Percentiles rank a stretch among this genome's conserved stretches.
Evolutionary conservation across 2,888 invertebrate species (phyloP).

Genomic region (Heliconius ismenius): DNA sequence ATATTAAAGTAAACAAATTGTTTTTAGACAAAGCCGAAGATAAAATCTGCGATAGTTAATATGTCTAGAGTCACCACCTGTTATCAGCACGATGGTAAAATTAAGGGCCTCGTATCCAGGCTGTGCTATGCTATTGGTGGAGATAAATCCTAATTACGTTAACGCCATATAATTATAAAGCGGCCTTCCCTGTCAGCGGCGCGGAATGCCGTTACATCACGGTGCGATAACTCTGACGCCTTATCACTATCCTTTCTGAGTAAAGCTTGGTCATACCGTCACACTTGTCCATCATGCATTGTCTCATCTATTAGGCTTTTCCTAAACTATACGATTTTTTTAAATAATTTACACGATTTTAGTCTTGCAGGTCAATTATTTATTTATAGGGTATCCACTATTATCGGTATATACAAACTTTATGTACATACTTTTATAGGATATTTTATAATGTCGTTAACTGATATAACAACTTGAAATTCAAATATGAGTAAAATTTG

Average conservation of each 20-base stretch:
- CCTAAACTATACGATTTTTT: slow-evolving; percentile 28
- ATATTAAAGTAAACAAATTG: not conserved
- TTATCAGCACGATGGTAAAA: slow-evolving; percentile 6
- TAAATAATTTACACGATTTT: not conserved
- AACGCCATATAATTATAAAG: slow-evolving; percentile 44
- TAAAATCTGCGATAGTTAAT: not conserved
- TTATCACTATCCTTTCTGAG: slow-evolving; percentile 61
- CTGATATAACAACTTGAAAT: too few relatives aligned
- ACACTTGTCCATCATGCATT: slow-evolving; percentile 46
- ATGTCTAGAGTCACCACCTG: not conserved
- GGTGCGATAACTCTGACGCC: slow-evolving; percentile 51
- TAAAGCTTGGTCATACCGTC: slow-evolving; percentile 53
- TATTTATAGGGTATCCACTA: too few relatives aligned
- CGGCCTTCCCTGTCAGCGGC: slow-evolving; percentile 48
- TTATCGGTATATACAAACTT: too few relatives aligned
- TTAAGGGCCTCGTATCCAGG: not conserved
- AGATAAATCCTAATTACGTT: slow-evolving; percentile 46
- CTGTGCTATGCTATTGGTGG: slow-evolving; percentile 26
- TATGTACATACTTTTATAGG: too few relatives aligned
- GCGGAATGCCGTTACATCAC: slow-evolving; percentile 54
- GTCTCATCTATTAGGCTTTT: slow-evolving; percentile 45
- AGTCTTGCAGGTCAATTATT: too few relatives aligned
- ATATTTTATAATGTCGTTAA: too few relatives aligned
- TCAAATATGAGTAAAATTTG: too few relatives aligned
- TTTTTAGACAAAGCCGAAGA: not conserved